Evolutionary conservation across 1,140 invertebrate genomes (phyloP), one percentile per base, ranked within the genome.

Genomic region (Drosophila truncata): DNA sequence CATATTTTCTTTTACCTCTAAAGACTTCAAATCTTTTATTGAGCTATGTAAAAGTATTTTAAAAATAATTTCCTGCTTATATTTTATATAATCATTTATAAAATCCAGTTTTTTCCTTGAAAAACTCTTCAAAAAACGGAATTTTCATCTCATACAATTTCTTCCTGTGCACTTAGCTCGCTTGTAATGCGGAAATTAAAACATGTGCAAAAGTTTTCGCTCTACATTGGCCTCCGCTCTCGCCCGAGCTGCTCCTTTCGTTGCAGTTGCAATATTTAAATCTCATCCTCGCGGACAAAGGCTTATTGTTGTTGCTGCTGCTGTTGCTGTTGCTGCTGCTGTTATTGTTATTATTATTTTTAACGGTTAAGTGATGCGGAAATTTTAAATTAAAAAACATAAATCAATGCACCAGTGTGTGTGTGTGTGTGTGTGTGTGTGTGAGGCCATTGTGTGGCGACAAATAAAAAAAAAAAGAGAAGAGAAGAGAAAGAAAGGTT

Each of bases 371-470:
- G 86, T 92, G 87, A 92, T 80, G 87, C 91, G 91, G 91, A 92
- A 92, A 92, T 92, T 92, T 92, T 91, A 92, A 92, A 92, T 92
- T 92, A 92, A 92, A 92, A 92, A 92, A 92, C 91, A 92, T 92
- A 92, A 92, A 92, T 92, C 91, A 92, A 92, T 92, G 85, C 86
- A 78, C 49, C 50, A 76, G 75, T 71, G 61, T 80, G 76, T 71
- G 64, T 18, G 76, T 71, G 64, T 18, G 50, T 27, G 47, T 18
- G 39, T 25, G 46, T 29, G 18, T 23, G 47, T 41, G 8, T n/a
- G 16, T n/a, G 18, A 6, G n/a, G 54, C 63, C 70, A 76, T 79
- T 83, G 80, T 69, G 31, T 63, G 58, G 31, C 25, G 33, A 44
- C 31, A 23, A 61, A 42, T 16, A 44, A 31, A 41, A 29, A 11